A percentile compares a stretch with the other conserved stretches of the same genome.
Evolutionary conservation across 2,888 invertebrate species (phyloP).

Genomic region (Lasioglossum zephyrum): DNA sequence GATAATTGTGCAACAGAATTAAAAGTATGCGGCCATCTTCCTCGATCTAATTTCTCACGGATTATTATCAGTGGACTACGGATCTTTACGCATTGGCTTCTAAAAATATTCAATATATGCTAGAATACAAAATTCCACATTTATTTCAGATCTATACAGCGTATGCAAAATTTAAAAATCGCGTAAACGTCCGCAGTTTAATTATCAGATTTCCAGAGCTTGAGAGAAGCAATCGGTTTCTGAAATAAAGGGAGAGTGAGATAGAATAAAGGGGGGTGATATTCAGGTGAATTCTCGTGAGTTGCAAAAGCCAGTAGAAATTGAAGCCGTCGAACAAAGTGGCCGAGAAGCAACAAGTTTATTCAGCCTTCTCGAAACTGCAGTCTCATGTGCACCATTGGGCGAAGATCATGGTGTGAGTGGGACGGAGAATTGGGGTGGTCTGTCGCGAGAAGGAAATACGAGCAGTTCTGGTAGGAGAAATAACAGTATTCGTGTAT

Average conservation of each 20-base stretch:
- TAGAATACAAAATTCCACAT: no score
- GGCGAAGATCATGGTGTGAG: neutral
- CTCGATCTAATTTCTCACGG: neutral
- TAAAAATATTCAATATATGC: no score
- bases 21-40: neutral
- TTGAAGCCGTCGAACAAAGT: neutral
- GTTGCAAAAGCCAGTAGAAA: neutral
- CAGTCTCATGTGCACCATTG: neutral
- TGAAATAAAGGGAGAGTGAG: neutral
- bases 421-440: slow-evolving; percentile 38
- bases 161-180: no score
- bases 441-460: slow-evolving; percentile 44
- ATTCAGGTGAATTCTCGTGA: neutral
- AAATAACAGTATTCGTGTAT: slow-evolving; percentile 56
- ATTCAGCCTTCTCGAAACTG: neutral
- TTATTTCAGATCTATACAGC: no score
- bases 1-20: neutral
- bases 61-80: no score
- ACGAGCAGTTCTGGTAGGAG: slow-evolving; percentile 24
- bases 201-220: neutral
- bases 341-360: neutral
- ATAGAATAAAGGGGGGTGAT: neutral
- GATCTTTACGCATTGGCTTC: no score
- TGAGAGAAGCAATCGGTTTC: neutral
- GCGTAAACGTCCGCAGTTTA: no score